A percentile compares a stretch with the other conserved stretches of the same genome.
Conservation (phyloP, 2,113 vertebrate genomes). For the Otolemur garnettii region DNA sequence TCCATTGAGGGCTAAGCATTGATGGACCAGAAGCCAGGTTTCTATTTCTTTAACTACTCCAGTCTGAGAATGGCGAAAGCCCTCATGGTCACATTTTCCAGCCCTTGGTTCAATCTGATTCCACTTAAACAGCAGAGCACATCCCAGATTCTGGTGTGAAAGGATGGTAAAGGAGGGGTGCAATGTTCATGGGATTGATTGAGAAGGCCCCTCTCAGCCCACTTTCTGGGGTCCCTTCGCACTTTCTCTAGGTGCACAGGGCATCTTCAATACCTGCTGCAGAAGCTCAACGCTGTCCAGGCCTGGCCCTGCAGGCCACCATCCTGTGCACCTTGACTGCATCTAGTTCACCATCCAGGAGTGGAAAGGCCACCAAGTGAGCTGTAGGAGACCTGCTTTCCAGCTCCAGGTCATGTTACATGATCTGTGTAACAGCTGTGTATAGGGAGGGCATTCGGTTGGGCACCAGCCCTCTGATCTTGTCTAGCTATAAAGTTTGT, state of each 20-base stretch:
- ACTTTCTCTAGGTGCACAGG: not conserved
- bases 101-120: not conserved
- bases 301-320: not conserved
- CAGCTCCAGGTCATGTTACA: not conserved
- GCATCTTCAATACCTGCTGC: not conserved
- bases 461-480: not conserved
- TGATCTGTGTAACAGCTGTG: too few species aligned
- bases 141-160: not conserved
- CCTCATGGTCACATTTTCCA: not conserved
- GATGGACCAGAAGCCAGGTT: not conserved
- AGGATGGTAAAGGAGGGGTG: not conserved
- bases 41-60: not conserved
- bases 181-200: not conserved
- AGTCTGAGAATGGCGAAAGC: not conserved
- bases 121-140: not conserved
- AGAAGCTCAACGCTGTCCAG: not conserved
- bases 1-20: not conserved
- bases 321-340: not conserved
- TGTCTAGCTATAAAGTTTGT: not conserved
- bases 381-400: not conserved
- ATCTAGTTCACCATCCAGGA: not conserved
- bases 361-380: not conserved
- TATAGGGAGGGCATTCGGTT: not conserved
- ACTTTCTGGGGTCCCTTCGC: not conserved
- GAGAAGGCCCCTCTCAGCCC: not conserved